Evolutionary conservation across 1,140 invertebrate species (phyloP).

Genomic region (Drosophila miranda): DNA sequence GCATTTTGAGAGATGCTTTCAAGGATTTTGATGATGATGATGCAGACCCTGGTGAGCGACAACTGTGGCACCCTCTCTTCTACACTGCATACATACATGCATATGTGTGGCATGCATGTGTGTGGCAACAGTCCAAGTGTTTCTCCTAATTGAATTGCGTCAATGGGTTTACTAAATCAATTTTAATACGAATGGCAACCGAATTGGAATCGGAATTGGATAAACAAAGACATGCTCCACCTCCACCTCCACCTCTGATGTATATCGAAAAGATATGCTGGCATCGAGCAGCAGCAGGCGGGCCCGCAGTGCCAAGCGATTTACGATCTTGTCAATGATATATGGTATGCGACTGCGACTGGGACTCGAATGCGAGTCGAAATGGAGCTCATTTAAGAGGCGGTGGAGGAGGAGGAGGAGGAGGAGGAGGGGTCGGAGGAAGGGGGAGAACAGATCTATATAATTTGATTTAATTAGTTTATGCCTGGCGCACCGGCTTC

Average conservation of each 20-base stretch:
- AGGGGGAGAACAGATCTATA: conserved; percentile 12
- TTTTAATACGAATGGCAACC: conserved; percentile 2
- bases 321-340: conserved; percentile 69
- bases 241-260: too few relatives aligned
- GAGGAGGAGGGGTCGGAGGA: too few relatives aligned
- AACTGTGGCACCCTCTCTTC: too few relatives aligned
- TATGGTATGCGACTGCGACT: conserved; percentile 24
- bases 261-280: too few relatives aligned
- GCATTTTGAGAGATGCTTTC: background rate
- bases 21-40: too few relatives aligned
- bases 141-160: conserved; percentile 53
- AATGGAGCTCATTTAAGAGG: background rate
- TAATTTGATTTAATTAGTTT: conserved; percentile 74
- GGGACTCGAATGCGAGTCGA: conserved; percentile 16
- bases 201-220: conserved; percentile 9
- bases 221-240: conserved; percentile 25
- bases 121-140: conserved; percentile 1
- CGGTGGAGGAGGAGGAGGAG: too few relatives aligned
- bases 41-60: too few relatives aligned
- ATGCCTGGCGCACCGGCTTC: conserved; percentile 52
- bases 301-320: conserved; percentile 55
- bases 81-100: background rate
- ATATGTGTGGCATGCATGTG: background rate
- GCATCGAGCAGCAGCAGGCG: conserved; percentile 6
- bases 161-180: conserved; percentile 35